A percentile compares a stretch with the other conserved stretches of the same genome.
Evolutionary conservation across 1,140 invertebrate genomes (phyloP).

Genomic region (Gonioctena quinquepunctata): DNA sequence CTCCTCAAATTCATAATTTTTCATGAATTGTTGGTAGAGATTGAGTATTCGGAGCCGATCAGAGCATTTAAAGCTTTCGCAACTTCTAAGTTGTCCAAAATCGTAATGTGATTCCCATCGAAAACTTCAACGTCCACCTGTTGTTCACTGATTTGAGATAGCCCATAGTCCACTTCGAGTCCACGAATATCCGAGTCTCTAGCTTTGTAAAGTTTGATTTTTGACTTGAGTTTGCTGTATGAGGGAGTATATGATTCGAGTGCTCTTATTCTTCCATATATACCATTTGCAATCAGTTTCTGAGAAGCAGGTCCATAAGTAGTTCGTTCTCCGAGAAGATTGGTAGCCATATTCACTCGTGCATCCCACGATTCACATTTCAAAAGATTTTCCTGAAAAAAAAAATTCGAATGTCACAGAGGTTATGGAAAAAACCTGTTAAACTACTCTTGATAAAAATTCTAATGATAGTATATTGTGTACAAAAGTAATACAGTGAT

Average conservation of each 20-base stretch:
- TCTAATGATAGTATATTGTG: too few species aligned
- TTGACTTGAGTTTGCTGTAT: conserved; percentile 60
- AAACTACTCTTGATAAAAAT: too few species aligned
- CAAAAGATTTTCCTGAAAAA: conserved; percentile 18
- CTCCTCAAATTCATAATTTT: too few species aligned
- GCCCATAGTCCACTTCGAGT: conserved; percentile 67
- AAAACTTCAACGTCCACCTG: conserved; percentile 61
- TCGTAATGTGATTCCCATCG: conserved; percentile 73
- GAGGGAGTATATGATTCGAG: conserved; percentile 59
- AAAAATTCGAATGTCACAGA: too few species aligned
- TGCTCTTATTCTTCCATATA: conserved; percentile 64
- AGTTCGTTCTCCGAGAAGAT: conserved; percentile 50
- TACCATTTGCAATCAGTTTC: conserved; percentile 53
- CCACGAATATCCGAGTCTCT: conserved; percentile 58
- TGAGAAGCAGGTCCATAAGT: conserved; percentile 60
- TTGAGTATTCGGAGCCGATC: too few species aligned
- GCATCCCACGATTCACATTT: conserved; percentile 25
- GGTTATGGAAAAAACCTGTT: too few species aligned
- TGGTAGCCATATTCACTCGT: conserved; percentile 29
- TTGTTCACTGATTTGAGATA: conserved; percentile 60
- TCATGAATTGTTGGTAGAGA: too few species aligned
- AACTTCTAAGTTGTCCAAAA: conserved; percentile 67
- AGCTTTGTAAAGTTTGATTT: conserved; percentile 68
- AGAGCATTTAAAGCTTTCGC: not conserved
- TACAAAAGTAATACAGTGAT: too few species aligned